Evolutionary conservation across 2,888 invertebrate genomes (phyloP), one percentile per base, ranked within the genome.

Genomic region (Agrochola macilenta): DNA sequence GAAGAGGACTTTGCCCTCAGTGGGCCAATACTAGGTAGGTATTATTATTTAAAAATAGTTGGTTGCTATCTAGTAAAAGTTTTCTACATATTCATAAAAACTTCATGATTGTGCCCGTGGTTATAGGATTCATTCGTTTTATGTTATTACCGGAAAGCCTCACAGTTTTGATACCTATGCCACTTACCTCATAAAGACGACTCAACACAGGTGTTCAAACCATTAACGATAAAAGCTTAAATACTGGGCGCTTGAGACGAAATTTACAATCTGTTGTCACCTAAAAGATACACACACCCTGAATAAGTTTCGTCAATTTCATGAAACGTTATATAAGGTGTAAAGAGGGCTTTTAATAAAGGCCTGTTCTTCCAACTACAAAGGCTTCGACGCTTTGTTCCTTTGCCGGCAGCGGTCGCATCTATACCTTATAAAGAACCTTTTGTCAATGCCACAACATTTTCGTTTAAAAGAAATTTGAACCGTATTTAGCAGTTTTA

Each of bases 301-400:
- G 78, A 87, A 80, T 84, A 86, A 89, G 83, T 90, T 88, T 89
- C 82, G 88, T 87, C 90, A 90, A 91, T 91, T 84, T 92, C 89
- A 91, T 89, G 85, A 88, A 91, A 91, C 88, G 90, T 89, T 92
- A 88, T 88, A 89, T 89, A 90, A 91, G 90, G 91, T 91, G 92
- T 90, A 90, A 92, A 92, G 92, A 90, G 90, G 91, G 90, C 88
- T 92, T 92, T 92, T 92, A 93, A 93, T 93, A 94, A 93, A 91
- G 91, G 89, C 91, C 89, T 92, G 93, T 92, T 93, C 90, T 86
- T 88, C 83, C 82, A 81, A 83, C 86, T 90, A 93, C 93, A 93
- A 93, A 92, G 92, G 91, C 88, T 84, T 70, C 82, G 79, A 73
- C 79, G 82, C 91, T 93, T 94, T 94, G 93, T 93, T 91, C 90